phyloP scores from a whole-genome alignment of 1,140 invertebrate genomes.

The Bombus consobrinus region DNA sequence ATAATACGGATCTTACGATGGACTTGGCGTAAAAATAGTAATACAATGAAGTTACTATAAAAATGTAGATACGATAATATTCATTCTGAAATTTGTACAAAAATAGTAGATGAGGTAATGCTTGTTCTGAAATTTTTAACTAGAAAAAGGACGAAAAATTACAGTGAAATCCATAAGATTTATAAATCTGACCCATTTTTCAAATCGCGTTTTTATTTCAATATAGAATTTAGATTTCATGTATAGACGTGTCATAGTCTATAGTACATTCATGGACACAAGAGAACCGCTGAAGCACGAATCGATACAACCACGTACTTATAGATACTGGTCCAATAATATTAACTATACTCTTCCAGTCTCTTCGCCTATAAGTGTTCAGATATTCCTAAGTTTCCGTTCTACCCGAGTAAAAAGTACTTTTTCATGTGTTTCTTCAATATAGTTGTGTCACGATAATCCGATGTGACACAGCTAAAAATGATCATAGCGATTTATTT shows the following conservation, averaged over 20 bases:
- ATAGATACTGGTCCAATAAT: constrained; percentile 51
- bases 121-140: background rate
- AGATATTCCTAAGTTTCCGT: background rate
- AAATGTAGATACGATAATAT: too few species aligned
- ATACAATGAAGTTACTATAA: too few species aligned
- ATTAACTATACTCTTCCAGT: constrained; percentile 22
- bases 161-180: background rate
- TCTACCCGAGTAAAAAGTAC: background rate
- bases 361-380: background rate
- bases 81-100: too few species aligned
- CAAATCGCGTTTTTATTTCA: background rate
- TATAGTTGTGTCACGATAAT: background rate
- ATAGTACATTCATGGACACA: background rate
- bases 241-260: background rate
- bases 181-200: background rate
- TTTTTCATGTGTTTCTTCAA: background rate
- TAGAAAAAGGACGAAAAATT: background rate
- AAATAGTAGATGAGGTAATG: too few species aligned
- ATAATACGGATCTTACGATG: too few species aligned
- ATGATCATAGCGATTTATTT: background rate
- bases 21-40: too few species aligned
- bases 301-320: constrained; percentile 51
- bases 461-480: background rate
- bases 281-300: constrained; percentile 21
- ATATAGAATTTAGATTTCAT: background rate